Evolutionary conservation across 2,113 vertebrate species (phyloP).

Genomic region (Pholis gunnellus): DNA sequence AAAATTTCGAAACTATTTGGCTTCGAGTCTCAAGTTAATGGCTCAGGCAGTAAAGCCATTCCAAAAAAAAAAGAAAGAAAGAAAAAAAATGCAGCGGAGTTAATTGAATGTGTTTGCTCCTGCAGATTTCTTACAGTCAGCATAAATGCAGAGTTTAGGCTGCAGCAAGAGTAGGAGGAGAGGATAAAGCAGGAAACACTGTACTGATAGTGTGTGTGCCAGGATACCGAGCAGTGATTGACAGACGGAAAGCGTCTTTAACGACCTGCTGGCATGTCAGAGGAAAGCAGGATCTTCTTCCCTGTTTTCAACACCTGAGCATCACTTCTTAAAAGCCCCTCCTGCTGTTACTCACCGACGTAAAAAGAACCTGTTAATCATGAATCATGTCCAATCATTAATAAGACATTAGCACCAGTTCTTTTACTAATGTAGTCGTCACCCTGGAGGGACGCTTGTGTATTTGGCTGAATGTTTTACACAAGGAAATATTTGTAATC

Average conservation of each 20-base stretch:
- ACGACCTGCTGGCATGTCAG: not conserved
- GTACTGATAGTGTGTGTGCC: conserved; percentile 12
- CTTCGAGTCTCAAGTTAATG: conserved; percentile 66
- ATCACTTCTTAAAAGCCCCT: not conserved
- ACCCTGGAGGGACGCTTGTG: not conserved
- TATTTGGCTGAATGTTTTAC: conserved; percentile 35
- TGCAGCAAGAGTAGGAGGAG: conserved; percentile 21
- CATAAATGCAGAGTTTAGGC: conserved; percentile 56
- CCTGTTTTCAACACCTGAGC: not conserved
- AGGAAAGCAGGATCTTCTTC: not conserved
- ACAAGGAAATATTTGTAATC: conserved; percentile 30
- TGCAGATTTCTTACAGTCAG: conserved; percentile 58
- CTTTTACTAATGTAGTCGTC: not conserved
- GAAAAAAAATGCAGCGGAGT: conserved; percentile 15
- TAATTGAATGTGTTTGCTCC: conserved; percentile 72
- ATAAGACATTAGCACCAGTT: conserved; percentile 15
- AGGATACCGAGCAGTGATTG: conserved; percentile 21
- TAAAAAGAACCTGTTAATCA: conserved; percentile 31
- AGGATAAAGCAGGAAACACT: conserved; percentile 23
- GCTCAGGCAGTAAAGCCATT: conserved; percentile 54
- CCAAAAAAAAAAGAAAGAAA: conserved; percentile 15
- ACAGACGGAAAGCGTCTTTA: conserved; percentile 17
- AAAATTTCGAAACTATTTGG: conserved; percentile 59
- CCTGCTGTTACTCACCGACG: conserved; percentile 2
- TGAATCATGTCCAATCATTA: conserved; percentile 34